Percentiles rank a stretch among this genome's conserved stretches.
phyloP scores from a whole-genome alignment of 2,797 vertebrate species.

The Leuciscus waleckii region DNA sequence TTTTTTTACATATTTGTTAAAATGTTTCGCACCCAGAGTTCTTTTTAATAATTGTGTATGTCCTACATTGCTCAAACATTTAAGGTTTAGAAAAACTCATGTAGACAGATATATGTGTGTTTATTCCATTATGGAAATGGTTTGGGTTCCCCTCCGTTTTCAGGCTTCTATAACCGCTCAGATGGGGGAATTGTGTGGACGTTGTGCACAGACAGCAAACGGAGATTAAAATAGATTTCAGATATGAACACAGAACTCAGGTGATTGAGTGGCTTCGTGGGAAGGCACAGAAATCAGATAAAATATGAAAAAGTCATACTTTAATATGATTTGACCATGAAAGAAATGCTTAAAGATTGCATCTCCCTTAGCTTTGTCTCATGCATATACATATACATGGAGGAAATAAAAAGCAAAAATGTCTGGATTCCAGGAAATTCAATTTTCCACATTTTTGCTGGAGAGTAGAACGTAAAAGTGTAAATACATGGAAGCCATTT shows the following conservation, averaged over 20 bases:
- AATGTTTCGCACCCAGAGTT: neutral
- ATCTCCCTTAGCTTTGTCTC: conserved; percentile 37
- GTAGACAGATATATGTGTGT: neutral
- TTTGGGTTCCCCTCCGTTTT: neutral
- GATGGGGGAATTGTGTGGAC: conserved; percentile 29
- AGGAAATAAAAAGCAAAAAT: conserved; percentile 4
- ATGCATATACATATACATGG: conserved; percentile 14
- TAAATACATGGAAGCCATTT: neutral
- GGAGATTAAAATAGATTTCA: conserved; percentile 51
- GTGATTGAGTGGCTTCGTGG: conserved; percentile 38
- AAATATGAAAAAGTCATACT: conserved; percentile 41
- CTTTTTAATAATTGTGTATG: neutral
- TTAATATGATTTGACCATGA: conserved; percentile 53
- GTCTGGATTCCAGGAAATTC: conserved; percentile 11
- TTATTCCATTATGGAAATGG: conserved; percentile 32
- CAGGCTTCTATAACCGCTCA: conserved; percentile 2
- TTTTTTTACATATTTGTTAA: conserved; percentile 9
- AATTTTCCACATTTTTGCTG: neutral
- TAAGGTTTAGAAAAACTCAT: neutral
- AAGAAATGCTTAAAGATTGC: conserved; percentile 41
- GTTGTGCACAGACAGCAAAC: conserved; percentile 33
- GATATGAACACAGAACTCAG: conserved; percentile 45
- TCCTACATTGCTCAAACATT: conserved; percentile 15
- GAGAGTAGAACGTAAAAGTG: neutral
- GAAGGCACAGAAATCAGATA: conserved; percentile 36